phyloP scores from a whole-genome alignment of 2,888 invertebrate genomes.

The Acanthosepion pharaonis region DNA sequence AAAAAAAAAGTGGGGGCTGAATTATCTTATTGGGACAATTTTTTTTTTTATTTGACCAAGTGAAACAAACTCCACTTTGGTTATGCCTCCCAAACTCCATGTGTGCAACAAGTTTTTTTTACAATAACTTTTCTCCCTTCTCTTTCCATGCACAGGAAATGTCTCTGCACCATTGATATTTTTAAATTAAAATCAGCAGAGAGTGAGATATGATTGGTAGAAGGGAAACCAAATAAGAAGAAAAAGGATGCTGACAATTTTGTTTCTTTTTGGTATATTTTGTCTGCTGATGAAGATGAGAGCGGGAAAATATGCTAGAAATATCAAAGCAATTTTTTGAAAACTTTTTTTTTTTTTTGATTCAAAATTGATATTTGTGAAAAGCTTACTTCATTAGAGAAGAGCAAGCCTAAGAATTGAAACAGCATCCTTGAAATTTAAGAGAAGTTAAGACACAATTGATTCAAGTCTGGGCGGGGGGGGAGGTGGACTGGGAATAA shows the following conservation, averaged over 20 bases:
- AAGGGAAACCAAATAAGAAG: background rate
- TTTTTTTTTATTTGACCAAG: too few species aligned
- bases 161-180: background rate
- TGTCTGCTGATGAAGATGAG: background rate
- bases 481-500: too few species aligned
- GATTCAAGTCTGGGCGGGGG: background rate
- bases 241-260: background rate
- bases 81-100: too few species aligned
- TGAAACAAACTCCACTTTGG: too few species aligned
- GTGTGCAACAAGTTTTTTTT: background rate
- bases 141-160: background rate
- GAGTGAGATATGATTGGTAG: background rate
- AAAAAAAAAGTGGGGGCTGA: background rate
- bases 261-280: too few species aligned
- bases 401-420: background rate
- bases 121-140: background rate
- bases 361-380: too few species aligned
- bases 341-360: too few species aligned
- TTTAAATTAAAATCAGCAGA: background rate
- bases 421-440: background rate
- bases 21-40: background rate
- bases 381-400: background rate
- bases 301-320: background rate
- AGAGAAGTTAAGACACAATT: background rate
- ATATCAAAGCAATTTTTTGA: background rate